Base-by-base conservation (phyloP, 2,113 vertebrate genomes). In the Camelus dromedarius region DNA sequence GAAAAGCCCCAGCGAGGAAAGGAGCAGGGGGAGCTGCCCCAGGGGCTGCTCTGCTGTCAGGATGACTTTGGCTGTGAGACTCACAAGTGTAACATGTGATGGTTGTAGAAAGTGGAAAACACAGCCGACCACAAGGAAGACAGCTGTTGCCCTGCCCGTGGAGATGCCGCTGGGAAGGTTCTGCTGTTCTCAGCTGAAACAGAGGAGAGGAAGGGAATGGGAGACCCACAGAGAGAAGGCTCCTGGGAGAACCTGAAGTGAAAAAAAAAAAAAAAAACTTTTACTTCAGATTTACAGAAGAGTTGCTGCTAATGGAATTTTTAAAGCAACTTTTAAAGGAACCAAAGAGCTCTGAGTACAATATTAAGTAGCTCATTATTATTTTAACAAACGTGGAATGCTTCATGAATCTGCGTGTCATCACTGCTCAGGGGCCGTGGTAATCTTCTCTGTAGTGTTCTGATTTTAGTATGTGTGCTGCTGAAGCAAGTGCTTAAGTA, bases 51-150 rank as follows among this genome's bases (percentile, higher is more conserved):
- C 22, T 18, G 22, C 42, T 0, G 2, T 20, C 18, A 2, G 38
- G 48, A 8, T 0, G 7, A 4, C 32, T 69, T 24, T 15, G 9
- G 8, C 5, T 6, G 46, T 1, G 24, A 4, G 56, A 24, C 3
- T 4, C 42, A 6, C 30, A 22, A 5, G 10, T 1, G 5, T 15
- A 20, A 6, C 38, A 26, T 0, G 1, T 0, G 32, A 1, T 1
- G 4, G 26, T 10, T 18, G 69, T 0, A 62, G 79, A 62, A 22
- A 76, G 5, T 7, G 0, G 38, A 26, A 66, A 26, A 24, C 13
- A 28, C 50, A 46, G 56, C 5, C 2, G 54, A 19, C 28, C 19
- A 0, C 20, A 8, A 1, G 42, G 64, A 16, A 28, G 28, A 24
- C 54, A 1, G 30, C 30, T 1, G 28, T 2, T 12, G 28, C 38